These are phyloP conservation scores for Pterobdella sp. DNA, from an alignment of 2,888 invertebrate species.

Conservation along the genomic window DNA sequence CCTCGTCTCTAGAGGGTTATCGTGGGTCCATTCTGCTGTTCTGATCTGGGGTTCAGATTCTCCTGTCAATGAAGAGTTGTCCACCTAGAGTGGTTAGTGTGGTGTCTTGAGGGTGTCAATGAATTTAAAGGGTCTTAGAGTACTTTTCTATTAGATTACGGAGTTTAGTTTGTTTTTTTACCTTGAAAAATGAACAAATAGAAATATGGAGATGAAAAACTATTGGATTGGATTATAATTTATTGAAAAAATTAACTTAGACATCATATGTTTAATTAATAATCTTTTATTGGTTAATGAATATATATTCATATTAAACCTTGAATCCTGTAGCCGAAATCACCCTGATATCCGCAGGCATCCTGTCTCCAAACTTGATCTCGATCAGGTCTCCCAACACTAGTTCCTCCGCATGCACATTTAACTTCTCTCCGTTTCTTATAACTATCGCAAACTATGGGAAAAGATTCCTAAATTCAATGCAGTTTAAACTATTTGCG, in stretches of 20 bases:
- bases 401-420: slow-evolving; percentile 63
- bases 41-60: slow-evolving; percentile 66
- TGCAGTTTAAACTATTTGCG: no score
- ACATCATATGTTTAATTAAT: no score
- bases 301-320: slow-evolving; percentile 45
- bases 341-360: slow-evolving; percentile 94
- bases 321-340: slow-evolving; percentile 92
- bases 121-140: no score
- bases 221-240: no score
- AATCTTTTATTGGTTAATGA: no score
- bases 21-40: slow-evolving; percentile 60
- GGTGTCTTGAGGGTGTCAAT: no score
- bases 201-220: no score
- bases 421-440: slow-evolving; percentile 58
- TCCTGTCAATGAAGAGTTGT: slow-evolving; percentile 67
- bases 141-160: no score
- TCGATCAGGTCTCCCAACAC: slow-evolving; percentile 95
- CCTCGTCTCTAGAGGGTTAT: slow-evolving; percentile 66
- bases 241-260: no score
- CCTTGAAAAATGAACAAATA: no score
- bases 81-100: slow-evolving; percentile 50
- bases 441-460: slow-evolving; percentile 54
- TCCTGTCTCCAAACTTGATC: slow-evolving; percentile 96
- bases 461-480: no score
- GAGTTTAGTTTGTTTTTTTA: no score